Evolutionary conservation across 2,113 vertebrate species (phyloP), one percentile per base, ranked within the genome.

Genomic region (Sinocyclocheilus rhinocerous): DNA sequence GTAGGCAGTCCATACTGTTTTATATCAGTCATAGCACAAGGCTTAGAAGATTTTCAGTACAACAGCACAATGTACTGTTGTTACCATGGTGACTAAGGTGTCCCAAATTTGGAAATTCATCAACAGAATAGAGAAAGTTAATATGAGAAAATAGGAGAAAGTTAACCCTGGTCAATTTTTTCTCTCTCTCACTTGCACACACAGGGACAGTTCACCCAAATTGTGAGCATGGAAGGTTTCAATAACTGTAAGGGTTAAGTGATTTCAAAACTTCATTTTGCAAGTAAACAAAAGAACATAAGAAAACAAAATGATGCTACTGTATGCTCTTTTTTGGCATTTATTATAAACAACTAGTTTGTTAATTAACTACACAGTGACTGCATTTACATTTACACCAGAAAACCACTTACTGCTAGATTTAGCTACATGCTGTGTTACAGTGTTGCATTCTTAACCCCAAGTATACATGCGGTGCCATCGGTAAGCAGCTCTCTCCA

Each of bases 141-240:
- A 33, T 33, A 33, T 2, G 29, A 33, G 29, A 33, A 33, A 33
- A 33, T 33, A 33, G 29, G 83, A 61, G 87, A 86, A 91, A 90
- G 90, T 93, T 93, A 93, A 92, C 92, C 90, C 89, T 86, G 91
- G 90, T 89, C 86, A 13, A 16, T 87, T 84, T 88, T 89, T 92
- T 92, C 85, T 87, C 90, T 90, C 89, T 59, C 59, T 33, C 29
- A 33, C 29, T 33, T 33, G 29, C 29, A 33, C 29, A 33, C 29
- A 2, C 63, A n/a, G n/a, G n/a, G n/a, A n/a, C n/a, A 69, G 65
- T 33, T 69, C 26, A 65, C 29, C 15, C 16, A 72, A 6, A 42
- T 22, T 3, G 1, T 39, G 1, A 70, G 67, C 33, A 72, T 10
- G 4, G 29, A 39, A 11, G 69, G 9, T 42, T 33, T 36, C 29